These are phyloP conservation scores for Coracias cyanogaster DNA, from an alignment of 2,797 vertebrate genomes.

Conservation along the genomic window DNA sequence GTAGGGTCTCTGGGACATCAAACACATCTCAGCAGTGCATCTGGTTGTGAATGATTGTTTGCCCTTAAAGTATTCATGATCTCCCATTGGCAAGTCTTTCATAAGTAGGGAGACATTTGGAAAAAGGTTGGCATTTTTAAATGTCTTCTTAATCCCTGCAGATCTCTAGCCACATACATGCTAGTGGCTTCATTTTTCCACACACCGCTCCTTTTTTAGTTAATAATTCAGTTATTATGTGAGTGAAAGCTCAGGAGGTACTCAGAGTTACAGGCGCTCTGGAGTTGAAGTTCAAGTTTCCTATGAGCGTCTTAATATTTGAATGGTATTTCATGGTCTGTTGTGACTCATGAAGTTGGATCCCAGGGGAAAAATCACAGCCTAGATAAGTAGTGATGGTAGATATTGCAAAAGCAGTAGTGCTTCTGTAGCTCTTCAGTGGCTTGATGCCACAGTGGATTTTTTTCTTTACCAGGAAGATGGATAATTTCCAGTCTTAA, in stretches of 20 bases:
- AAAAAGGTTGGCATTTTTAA: slow-evolving; percentile 38
- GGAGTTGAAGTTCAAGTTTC: slow-evolving; percentile 17
- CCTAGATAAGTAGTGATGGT: background rate
- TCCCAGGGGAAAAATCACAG: slow-evolving; percentile 35
- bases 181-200: slow-evolving; percentile 42
- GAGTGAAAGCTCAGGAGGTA: slow-evolving; percentile 27
- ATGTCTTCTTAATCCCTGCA: slow-evolving; percentile 24
- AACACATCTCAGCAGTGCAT: background rate
- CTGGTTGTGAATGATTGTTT: slow-evolving; percentile 17
- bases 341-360: background rate
- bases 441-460: background rate
- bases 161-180: background rate
- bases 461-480: background rate
- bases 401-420: slow-evolving; percentile 33
- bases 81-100: background rate
- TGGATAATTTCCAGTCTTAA: slow-evolving; percentile 27
- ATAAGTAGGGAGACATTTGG: slow-evolving; percentile 15
- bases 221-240: slow-evolving; percentile 43
- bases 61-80: background rate
- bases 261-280: background rate
- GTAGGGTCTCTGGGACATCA: background rate
- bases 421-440: slow-evolving; percentile 1
- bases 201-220: background rate
- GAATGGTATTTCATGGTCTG: slow-evolving; percentile 21
- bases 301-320: slow-evolving; percentile 22